Conservation (phyloP, 2,888 invertebrate genomes). For the Anaspis maculata region DNA sequence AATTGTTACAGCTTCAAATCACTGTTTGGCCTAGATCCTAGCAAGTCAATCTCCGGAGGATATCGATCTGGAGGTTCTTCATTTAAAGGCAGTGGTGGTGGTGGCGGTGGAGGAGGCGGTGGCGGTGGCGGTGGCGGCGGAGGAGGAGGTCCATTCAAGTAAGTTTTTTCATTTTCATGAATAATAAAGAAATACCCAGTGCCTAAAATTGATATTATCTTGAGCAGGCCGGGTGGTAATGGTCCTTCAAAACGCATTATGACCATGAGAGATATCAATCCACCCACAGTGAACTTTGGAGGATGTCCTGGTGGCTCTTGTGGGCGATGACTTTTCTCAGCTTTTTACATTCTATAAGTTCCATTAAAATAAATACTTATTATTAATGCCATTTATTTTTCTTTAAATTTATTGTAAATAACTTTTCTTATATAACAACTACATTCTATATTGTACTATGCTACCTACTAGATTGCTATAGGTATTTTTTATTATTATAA, state of each 20-base stretch:
- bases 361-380: too few species aligned
- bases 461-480: too few species aligned
- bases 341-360: too few species aligned
- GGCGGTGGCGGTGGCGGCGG: slow-evolving; percentile 9
- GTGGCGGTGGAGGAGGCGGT: slow-evolving; percentile 8
- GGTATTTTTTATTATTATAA: too few species aligned
- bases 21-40: slow-evolving; percentile 9
- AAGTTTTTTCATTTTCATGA: slow-evolving; percentile 2
- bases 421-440: too few species aligned
- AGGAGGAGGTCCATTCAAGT: slow-evolving; percentile 10
- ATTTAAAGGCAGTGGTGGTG: slow-evolving; percentile 9
- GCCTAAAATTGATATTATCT: neutral
- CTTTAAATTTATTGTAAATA: too few species aligned
- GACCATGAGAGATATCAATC: slow-evolving; percentile 29
- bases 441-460: too few species aligned
- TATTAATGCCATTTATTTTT: too few species aligned
- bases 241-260: slow-evolving; percentile 23
- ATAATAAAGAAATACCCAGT: neutral
- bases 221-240: slow-evolving; percentile 22
- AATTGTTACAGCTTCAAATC: slow-evolving; percentile 6
- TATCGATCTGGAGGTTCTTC: slow-evolving; percentile 7
- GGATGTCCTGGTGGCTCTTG: slow-evolving; percentile 29
- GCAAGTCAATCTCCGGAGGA: slow-evolving; percentile 2
- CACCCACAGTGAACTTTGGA: slow-evolving; percentile 28
- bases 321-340: too few species aligned